phyloP scores from a whole-genome alignment of 2,888 invertebrate species.

The Mesopsocus fuscifrons region DNA sequence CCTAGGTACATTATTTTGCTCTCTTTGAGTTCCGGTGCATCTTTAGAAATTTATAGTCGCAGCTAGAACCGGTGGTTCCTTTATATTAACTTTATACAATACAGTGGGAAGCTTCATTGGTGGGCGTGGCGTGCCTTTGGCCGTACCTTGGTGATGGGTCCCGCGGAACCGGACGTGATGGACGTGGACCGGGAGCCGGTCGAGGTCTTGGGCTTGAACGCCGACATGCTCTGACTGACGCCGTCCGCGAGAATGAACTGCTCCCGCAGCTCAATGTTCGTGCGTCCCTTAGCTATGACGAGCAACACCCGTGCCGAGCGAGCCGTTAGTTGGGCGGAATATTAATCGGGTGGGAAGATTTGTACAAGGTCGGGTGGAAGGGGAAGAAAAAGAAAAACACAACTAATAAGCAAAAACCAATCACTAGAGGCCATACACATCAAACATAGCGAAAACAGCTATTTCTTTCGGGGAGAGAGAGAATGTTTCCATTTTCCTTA shows the following conservation, averaged over 20 bases:
- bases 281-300: constrained; percentile 86
- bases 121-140: too few relatives aligned
- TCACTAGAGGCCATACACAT: too few relatives aligned
- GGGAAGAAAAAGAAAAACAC: constrained; percentile 16
- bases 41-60: too few relatives aligned
- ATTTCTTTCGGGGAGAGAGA: constrained; percentile 22
- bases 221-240: constrained; percentile 96
- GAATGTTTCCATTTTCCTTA: too few relatives aligned
- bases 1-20: too few relatives aligned
- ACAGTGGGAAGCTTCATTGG: too few relatives aligned
- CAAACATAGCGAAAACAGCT: constrained; percentile 15
- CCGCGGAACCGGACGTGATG: constrained; percentile 42
- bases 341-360: constrained; percentile 18
- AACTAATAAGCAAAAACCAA: constrained; percentile 18
- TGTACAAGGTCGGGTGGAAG: constrained; percentile 23
- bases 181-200: constrained; percentile 37
- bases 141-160: constrained; percentile 89
- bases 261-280: constrained; percentile 98
- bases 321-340: constrained; percentile 11
- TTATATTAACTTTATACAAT: too few relatives aligned
- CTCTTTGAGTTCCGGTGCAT: too few relatives aligned
- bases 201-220: constrained; percentile 87
- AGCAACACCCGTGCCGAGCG: constrained; percentile 6
- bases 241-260: constrained; percentile 98
- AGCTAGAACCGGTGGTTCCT: too few relatives aligned